These are phyloP conservation scores for Timema cristinae DNA, from an alignment of 2,888 invertebrate genomes.

Conservation along the genomic window DNA sequence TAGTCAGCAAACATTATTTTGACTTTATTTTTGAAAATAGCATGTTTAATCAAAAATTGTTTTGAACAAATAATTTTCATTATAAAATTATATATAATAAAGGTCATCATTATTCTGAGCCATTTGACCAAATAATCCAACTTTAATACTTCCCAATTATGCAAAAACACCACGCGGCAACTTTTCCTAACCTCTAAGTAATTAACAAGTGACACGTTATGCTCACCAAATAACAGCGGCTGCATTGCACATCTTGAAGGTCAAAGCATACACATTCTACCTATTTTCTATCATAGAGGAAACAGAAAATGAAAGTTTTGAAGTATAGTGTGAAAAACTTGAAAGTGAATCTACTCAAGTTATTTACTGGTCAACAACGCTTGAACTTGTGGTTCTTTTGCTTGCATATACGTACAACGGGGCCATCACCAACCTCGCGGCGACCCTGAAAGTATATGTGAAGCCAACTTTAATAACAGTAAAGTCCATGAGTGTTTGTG, in stretches of 20 bases:
- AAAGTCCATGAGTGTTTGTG: too few relatives aligned
- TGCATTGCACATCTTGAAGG: background rate
- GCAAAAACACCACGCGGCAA: too few relatives aligned
- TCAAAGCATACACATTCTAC: background rate
- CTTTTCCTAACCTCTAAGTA: too few relatives aligned
- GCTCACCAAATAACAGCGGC: conserved; percentile 14
- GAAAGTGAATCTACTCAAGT: background rate
- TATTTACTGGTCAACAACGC: conserved; percentile 9
- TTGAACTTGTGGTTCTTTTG: conserved; percentile 5
- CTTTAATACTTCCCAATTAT: too few relatives aligned
- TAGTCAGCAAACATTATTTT: too few relatives aligned
- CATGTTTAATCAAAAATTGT: too few relatives aligned
- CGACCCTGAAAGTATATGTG: conserved; percentile 8
- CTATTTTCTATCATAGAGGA: background rate
- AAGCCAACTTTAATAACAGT: background rate
- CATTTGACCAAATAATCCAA: too few relatives aligned
- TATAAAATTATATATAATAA: too few relatives aligned
- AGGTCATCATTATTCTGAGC: too few relatives aligned
- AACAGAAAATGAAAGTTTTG: conserved; percentile 5
- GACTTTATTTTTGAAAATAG: too few relatives aligned
- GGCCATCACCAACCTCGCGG: background rate
- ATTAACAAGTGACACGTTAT: background rate
- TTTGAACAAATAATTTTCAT: too few relatives aligned
- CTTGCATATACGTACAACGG: conserved; percentile 3
- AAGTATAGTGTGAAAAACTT: conserved; percentile 7